A percentile compares a stretch with the other conserved stretches of the same genome.
These are phyloP conservation scores for Spilarctia lutea DNA, from an alignment of 2,888 invertebrate genomes.

Conservation along the genomic window DNA sequence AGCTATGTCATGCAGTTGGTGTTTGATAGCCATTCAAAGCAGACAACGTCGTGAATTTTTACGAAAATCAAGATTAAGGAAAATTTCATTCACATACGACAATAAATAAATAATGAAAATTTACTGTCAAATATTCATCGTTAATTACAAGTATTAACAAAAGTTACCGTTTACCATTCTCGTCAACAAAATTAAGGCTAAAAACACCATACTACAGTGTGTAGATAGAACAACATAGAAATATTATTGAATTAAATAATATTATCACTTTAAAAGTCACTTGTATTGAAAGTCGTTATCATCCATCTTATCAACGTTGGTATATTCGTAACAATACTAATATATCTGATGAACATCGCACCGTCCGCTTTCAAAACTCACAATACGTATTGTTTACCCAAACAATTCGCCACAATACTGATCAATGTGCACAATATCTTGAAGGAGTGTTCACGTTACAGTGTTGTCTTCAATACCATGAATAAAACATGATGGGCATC, in stretches of 20 bases:
- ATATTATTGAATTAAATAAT: neutral
- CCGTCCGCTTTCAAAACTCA: conserved; percentile 34
- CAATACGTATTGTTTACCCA: conserved; percentile 62
- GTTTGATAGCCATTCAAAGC: too few relatives aligned
- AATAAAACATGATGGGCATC: conserved; percentile 78
- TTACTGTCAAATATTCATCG: too few relatives aligned
- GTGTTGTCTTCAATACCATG: conserved; percentile 71
- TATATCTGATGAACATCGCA: conserved; percentile 17
- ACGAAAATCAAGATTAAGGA: too few relatives aligned
- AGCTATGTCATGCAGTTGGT: too few relatives aligned
- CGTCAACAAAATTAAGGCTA: neutral
- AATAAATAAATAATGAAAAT: too few relatives aligned
- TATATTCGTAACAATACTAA: conserved; percentile 29
- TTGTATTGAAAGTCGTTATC: neutral
- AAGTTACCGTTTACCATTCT: too few relatives aligned
- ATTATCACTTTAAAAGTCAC: neutral
- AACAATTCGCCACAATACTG: conserved; percentile 58
- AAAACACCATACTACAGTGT: neutral
- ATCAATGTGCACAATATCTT: conserved; percentile 73
- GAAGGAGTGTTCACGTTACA: conserved; percentile 67
- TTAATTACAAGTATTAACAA: too few relatives aligned
- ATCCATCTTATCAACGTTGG: neutral
- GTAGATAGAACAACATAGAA: neutral
- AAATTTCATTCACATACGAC: too few relatives aligned
- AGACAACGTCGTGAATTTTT: too few relatives aligned